phyloP scores from a whole-genome alignment of 2,888 invertebrate genomes.

The Leucophenga maculata region DNA sequence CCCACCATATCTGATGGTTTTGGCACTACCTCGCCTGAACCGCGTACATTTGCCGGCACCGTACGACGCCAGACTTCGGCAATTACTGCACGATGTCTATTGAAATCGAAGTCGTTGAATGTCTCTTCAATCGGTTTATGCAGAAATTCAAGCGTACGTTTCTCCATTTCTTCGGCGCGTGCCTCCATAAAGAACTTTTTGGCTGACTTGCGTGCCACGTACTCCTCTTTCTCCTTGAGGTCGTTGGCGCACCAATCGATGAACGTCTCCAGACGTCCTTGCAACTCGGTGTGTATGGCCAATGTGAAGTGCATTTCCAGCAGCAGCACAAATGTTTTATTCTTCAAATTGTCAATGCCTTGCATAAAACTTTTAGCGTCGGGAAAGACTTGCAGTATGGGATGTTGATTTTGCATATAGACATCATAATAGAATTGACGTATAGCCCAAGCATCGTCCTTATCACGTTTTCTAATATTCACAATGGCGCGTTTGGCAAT shows the following conservation, averaged over 20 bases:
- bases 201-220: slow-evolving; percentile 63
- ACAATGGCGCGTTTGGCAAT: slow-evolving; percentile 61
- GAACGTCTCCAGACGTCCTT: slow-evolving; percentile 62
- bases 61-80: slow-evolving; percentile 65
- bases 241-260: slow-evolving; percentile 64
- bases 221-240: slow-evolving; percentile 62
- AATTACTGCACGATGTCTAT: slow-evolving; percentile 57
- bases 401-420: slow-evolving; percentile 63
- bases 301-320: slow-evolving; percentile 69
- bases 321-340: slow-evolving; percentile 66
- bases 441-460: slow-evolving; percentile 70
- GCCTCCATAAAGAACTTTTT: slow-evolving; percentile 69
- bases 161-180: slow-evolving; percentile 58
- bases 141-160: slow-evolving; percentile 50
- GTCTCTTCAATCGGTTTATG: slow-evolving; percentile 55
- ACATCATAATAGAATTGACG: slow-evolving; percentile 68
- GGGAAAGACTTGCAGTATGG: slow-evolving; percentile 65
- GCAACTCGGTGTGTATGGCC: slow-evolving; percentile 64
- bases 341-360: slow-evolving; percentile 65
- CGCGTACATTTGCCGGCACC: slow-evolving; percentile 59
- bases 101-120: slow-evolving; percentile 53
- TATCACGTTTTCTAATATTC: slow-evolving; percentile 66
- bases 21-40: slow-evolving; percentile 55
- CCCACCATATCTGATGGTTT: slow-evolving; percentile 64
- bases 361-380: slow-evolving; percentile 57